A percentile compares a stretch with the other conserved stretches of the same genome.
Conservation (phyloP, 2,888 invertebrate species). For the Hemistola chrysoprasaria region DNA sequence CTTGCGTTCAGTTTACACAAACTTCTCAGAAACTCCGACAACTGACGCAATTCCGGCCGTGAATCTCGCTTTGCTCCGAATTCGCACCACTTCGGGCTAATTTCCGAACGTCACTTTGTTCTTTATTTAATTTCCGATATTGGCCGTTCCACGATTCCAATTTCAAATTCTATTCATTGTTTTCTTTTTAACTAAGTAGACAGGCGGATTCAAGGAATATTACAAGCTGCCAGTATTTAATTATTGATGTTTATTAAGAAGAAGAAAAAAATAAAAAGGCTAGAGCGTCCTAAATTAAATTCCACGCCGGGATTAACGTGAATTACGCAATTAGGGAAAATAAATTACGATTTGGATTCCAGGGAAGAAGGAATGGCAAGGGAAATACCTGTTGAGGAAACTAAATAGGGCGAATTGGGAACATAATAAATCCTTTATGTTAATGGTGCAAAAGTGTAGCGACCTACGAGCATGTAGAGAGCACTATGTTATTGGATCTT, state of each 20-base stretch:
- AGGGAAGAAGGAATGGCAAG: conserved; percentile 34
- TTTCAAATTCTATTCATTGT: conserved; percentile 48
- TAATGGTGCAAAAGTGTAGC: conserved; percentile 5
- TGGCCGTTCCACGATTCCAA: conserved; percentile 54
- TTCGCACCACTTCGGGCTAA: conserved; percentile 75
- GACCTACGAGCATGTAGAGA: too few relatives aligned
- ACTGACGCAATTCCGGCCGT: conserved; percentile 78
- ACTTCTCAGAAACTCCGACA: conserved; percentile 68
- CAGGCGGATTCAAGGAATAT: conserved; percentile 30
- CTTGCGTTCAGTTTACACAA: conserved; percentile 64
- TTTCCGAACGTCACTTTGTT: conserved; percentile 81
- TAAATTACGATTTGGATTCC: conserved; percentile 57
- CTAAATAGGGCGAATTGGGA: conserved; percentile 14
- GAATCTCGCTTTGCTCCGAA: conserved; percentile 66
- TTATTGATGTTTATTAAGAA: conserved; percentile 41
- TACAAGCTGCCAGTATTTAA: conserved; percentile 42
- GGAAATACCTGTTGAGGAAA: conserved; percentile 29
- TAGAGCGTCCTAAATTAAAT: conserved; percentile 51
- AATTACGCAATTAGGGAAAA: conserved; percentile 67
- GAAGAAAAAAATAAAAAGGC: conserved; percentile 38
- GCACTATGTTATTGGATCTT: too few relatives aligned
- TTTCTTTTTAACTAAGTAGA: conserved; percentile 42
- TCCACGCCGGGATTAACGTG: conserved; percentile 56
- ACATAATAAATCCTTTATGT: conserved; percentile 1
- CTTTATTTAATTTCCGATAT: conserved; percentile 81